Base-by-base conservation (phyloP, 64 coral and sea anemone species). In the Dendronephthya gigantea region DNA sequence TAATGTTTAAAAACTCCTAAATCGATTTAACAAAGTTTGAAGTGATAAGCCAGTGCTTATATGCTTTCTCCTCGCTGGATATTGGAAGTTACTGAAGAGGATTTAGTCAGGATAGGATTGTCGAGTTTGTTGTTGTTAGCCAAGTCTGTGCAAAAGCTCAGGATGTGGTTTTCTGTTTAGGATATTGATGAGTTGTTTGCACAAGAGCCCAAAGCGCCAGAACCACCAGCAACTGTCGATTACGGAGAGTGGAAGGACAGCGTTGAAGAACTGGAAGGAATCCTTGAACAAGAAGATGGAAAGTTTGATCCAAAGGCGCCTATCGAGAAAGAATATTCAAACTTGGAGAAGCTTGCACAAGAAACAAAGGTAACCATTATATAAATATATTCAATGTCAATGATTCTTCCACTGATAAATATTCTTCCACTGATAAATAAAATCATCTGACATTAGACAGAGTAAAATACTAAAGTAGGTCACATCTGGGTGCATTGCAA, bases 251-350 rank as follows among this genome's bases (percentile, higher is more conserved):
- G 72, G 72, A 34, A 79, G 36, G 29, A 34, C 32, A 30, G 36
- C 8, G 72, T 79, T 16, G 25, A 8, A 9, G 72, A 79, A 79
- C 72, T 79, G 72, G 72, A 79, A 79, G 30, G 32, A 34, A 4
- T 79, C 1, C 72, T 79, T 39, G 16, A 34, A 15, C 30, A 29
- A 5, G 36, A 79, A 34, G 72, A 79, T 12, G 72, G 72, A 33
- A 79, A 79, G 32, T 79, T 79, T 16, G 29, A 79, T 39, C 72
- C 72, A 0, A 79, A 79, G 32, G 10, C 15, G 36, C 30, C 34
- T 39, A 35, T 79, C 22, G 72, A 79, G 22, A 79, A 79, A 35
- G 72, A 79, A 79, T 79, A 79, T 29, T 79, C 72, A 79, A 79
- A 79, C 32, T 39, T 79, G 15, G 72, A 79, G 17, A 79, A 39